A percentile compares a stretch with the other conserved stretches of the same genome.
These are phyloP conservation scores for Theonella swinhoei DNA, from an alignment of 37 sponge, comb jelly and placozoan genomes.

Conservation along the genomic window DNA sequence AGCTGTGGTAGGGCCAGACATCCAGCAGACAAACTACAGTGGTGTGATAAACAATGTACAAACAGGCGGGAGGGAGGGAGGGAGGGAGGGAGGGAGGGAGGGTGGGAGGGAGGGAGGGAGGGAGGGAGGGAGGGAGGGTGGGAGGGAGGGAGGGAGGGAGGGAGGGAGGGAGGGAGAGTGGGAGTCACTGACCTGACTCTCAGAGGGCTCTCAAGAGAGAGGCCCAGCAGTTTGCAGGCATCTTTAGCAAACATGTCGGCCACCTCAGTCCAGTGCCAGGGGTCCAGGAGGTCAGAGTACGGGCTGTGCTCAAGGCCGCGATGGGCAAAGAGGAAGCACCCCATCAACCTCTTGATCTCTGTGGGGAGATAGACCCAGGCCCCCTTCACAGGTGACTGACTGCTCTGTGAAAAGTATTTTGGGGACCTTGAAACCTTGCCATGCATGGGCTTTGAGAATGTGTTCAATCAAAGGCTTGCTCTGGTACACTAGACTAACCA, in stretches of 20 bases:
- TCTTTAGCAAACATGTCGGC: slow-evolving; percentile 80
- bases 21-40: slow-evolving; percentile 77
- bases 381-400: too few species aligned
- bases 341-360: slow-evolving; percentile 89
- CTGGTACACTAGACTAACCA: too few species aligned
- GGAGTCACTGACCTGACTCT: slow-evolving; percentile 51
- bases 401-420: too few species aligned
- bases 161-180: not conserved
- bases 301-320: slow-evolving; percentile 73
- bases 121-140: not conserved
- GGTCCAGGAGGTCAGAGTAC: slow-evolving; percentile 77
- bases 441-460: too few species aligned
- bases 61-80: not conserved
- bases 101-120: not conserved
- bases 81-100: not conserved
- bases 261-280: slow-evolving; percentile 83
- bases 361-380: too few species aligned
- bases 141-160: not conserved
- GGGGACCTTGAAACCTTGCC: too few species aligned
- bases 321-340: slow-evolving; percentile 66
- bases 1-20: slow-evolving; percentile 79
- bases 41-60: too few species aligned
- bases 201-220: slow-evolving; percentile 83
- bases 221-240: slow-evolving; percentile 79
- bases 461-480: too few species aligned